These are phyloP conservation scores for Octodonta nipae DNA, from an alignment of 2,888 invertebrate genomes.

Conservation along the genomic window DNA sequence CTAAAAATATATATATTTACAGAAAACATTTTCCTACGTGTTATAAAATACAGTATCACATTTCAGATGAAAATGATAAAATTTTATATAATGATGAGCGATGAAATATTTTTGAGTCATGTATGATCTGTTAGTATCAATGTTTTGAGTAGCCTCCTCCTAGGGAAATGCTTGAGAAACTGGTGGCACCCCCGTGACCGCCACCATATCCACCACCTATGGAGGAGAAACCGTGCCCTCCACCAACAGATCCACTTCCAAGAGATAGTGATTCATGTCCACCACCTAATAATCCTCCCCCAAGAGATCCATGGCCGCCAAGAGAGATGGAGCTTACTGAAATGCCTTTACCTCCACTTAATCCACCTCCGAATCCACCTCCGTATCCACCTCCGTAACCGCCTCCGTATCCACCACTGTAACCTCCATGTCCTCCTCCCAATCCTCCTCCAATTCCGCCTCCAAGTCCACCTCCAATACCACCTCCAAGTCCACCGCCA, in stretches of 20 bases:
- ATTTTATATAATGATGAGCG: too few relatives aligned
- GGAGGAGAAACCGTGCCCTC: constrained; percentile 10
- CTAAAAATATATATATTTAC: too few relatives aligned
- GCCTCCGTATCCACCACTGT: constrained; percentile 7
- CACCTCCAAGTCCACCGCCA: constrained; percentile 13
- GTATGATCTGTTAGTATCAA: too few relatives aligned
- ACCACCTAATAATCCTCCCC: constrained; percentile 4
- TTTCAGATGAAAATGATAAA: too few relatives aligned
- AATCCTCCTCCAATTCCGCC: constrained; percentile 13
- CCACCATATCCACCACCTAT: constrained; percentile 11
- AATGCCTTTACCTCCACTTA: constrained; percentile 8
- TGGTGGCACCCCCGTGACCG: constrained; percentile 17
- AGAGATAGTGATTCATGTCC: constrained; percentile 4
- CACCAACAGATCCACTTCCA: constrained; percentile 6
- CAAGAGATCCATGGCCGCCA: constrained; percentile 6
- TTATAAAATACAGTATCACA: too few relatives aligned
- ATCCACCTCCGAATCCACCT: constrained; percentile 9
- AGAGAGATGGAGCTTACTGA: constrained; percentile 4
- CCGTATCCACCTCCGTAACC: background rate
- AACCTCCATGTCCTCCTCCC: constrained; percentile 10
- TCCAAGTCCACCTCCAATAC: constrained; percentile 14
- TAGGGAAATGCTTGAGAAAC: constrained; percentile 19
- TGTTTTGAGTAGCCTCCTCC: constrained; percentile 17
- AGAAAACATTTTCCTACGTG: too few relatives aligned
- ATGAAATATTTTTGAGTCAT: too few relatives aligned